Evolutionary conservation across 2,113 vertebrate genomes (phyloP), one percentile per base, ranked within the genome.

Genomic region (Parotia lawesii): DNA sequence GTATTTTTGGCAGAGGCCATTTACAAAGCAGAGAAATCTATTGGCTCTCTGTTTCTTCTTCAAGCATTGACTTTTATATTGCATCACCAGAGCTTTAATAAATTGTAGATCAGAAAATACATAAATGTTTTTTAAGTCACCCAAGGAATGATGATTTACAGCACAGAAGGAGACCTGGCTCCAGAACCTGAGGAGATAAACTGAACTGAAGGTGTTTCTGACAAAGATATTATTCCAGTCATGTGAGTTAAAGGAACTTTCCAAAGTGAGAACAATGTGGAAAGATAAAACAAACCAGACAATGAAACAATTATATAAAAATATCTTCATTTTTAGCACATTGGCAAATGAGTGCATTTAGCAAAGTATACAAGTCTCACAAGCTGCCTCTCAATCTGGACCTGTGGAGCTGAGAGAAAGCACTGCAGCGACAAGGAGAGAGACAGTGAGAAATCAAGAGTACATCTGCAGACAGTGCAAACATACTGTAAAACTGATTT

Each of bases 301-400:
- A 95, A 87, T 37, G 78, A 92, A 90, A 87, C 29, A 73, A 71
- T 89, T 73, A 80, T 19, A 81, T 45, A 12, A 80, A 96, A 91
- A 42, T 54, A 65, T 31, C 81, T 90, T 89, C 47, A 29, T 67
- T 94, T 92, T 89, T 67, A 81, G 73, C 65, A 80, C 62, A 27
- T 38, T 92, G 89, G 78, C 84, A 97, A 96, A 67, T 31, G 56
- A 80, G 84, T 64, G 37, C 64, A 78, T 86, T 51, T 81, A 89
- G 57, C 19, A 60, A 84, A 70, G 69, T 65, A 16, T 25, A 53
- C 0, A 40, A 89, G 66, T 72, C 81, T 93, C 71, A 61, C 96
- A 96, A 96, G 93, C 95, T 97, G 96, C 87, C 91, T 95, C 89
- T 87, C 96, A 97, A 81, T 97, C 96, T 97, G 96, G 94, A 90